Conservation (phyloP, 2,113 vertebrate species). For the Aramus guarauna region DNA sequence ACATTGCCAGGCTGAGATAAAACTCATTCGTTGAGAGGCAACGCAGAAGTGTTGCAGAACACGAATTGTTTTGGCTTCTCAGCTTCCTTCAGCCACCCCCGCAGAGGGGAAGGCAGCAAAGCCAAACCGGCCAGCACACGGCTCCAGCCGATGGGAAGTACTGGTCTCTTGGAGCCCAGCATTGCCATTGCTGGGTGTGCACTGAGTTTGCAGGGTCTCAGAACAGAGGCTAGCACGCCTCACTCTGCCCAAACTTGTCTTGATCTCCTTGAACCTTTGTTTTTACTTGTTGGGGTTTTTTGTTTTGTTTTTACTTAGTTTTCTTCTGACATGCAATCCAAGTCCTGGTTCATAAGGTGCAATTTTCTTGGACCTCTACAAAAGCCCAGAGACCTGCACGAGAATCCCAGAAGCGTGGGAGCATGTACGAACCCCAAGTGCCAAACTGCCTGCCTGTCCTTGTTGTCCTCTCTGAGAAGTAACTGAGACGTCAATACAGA, state of each 20-base stretch:
- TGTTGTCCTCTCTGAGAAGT: neutral
- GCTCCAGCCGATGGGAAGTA: neutral
- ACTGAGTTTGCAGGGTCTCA: neutral
- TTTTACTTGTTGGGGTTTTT: neutral
- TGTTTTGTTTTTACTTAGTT: neutral
- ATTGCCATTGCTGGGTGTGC: neutral
- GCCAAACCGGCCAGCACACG: neutral
- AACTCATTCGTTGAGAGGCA: neutral
- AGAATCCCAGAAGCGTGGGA: neutral
- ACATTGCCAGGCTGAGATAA: neutral
- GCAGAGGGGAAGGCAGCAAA: neutral
- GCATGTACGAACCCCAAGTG: neutral
- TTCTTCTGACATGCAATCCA: neutral
- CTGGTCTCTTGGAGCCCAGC: neutral
- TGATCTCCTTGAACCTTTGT: neutral
- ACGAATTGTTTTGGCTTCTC: neutral
- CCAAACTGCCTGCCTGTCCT: neutral
- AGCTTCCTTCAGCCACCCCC: neutral
- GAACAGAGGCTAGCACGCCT: neutral
- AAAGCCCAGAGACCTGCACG: neutral
- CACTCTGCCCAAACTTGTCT: neutral
- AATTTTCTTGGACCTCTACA: neutral
- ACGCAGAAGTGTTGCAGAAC: neutral
- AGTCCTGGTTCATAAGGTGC: neutral
- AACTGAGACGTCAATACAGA: neutral